Base-by-base conservation (phyloP, 2,888 invertebrate genomes). In the Desoria tigrina region DNA sequence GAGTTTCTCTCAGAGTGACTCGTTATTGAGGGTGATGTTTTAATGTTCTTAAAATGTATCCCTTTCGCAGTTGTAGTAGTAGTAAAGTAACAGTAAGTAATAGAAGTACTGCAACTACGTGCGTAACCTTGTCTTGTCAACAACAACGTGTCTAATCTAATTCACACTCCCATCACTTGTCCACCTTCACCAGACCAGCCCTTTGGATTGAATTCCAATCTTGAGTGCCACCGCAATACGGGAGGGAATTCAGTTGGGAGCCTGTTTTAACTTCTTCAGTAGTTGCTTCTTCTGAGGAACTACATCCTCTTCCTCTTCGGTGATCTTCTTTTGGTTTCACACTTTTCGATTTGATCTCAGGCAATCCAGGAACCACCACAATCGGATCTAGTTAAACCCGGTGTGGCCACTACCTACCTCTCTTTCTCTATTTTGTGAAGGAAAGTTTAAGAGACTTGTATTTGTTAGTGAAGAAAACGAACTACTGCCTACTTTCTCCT, bases 351-450 rank as follows among this genome's bases (percentile, higher is more conserved):
- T 49, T 45, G 42, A 57, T 57, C 57, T 51, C 53, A n/a, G 14
- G 16, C 62, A 63, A 56, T 27, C 62, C 56, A 42, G 21, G 16
- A 58, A 45, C n/a, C n/a, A 66, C 66, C 69, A 69, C 69, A 66
- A 69, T 64, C 69, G 61, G 66, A 69, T 69, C 58, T 24, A 51
- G 24, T 24, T 21, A 23, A 23, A 51, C 26, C 51, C 51, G 23
- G 16, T 3, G 51, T 51, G 23, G 45, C 45, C 21, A 45, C 9
- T 45, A 18, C n/a, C 9, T 45, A 18, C n/a, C 32, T 32, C 32
- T 11, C 32, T 11, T 32, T 32, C 11, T 11, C 32, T 7, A 32
- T 32, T 7, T 32, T 7, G 32, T 7, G 32, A 32, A 32, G 32
- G 32, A 32, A 32, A 32, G 32, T 32, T n/a, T 32, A 32, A 32